Evolutionary conservation across 2,888 invertebrate species (phyloP), one percentile per base, ranked within the genome.

Genomic region (Drosophila phalerata): DNA sequence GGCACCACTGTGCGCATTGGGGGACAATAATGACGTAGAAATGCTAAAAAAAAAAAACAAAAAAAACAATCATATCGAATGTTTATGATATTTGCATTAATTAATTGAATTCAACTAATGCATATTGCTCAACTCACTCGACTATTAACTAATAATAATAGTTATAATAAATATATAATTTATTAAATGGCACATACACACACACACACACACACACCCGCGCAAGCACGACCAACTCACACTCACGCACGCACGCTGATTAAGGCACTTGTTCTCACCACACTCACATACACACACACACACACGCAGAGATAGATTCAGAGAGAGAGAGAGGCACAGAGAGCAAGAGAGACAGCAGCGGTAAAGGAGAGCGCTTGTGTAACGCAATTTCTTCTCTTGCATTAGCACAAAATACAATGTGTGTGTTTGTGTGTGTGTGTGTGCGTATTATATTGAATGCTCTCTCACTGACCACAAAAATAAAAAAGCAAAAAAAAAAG

Each of bases 331-430:
- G 25, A 28, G 25, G 49, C 32, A 13, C 13, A 13, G 5, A 10
- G 0, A 37, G 6, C 13, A 5, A 13, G n/a, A n/a, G n/a, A 17
- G 3, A 58, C 38, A 57, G 60, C 60, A 69, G 69, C 68, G 70
- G 75, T 57, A 51, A 76, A 58, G 52, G 82, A n/a, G 73, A 66
- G 77, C 71, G 84, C 84, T 84, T 84, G 84, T 84, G 84, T 85
- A 84, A 84, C 84, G 84, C 81, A 83, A 85, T 84, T 84, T 83
- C 73, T 72, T 61, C 65, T 80, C 74, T 73, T 72, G 58, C 67
- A 74, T 73, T 68, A 57, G 45, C 52, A 64, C 17, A 51, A 56
- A 32, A 40, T 3, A 22, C 2, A 22, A 22, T 22, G 22, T 22
- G 22, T 52, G 37, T 67, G 62, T 58, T 37, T 51, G 53, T 37